Base-by-base conservation (phyloP, 92 coral and sea anemone genomes). In the Parazoanthus swiftii region DNA sequence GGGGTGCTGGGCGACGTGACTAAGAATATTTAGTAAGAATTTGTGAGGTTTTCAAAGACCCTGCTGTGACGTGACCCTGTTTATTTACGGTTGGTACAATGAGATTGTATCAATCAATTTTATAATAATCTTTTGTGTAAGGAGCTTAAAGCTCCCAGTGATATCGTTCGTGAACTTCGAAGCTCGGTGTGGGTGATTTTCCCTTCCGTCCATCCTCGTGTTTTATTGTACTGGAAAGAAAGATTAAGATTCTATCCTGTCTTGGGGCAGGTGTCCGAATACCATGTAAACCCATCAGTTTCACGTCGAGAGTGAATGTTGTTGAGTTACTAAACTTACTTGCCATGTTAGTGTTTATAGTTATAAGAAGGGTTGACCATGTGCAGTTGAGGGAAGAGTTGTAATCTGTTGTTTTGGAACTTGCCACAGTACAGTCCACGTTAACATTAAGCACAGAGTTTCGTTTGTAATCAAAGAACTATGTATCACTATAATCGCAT, bases 81-180 rank as follows among this genome's bases (percentile, higher is more conserved):
- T 4, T 23, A 21, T 68, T 4, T 51, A 68, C 25, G 74, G 29
- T 68, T 68, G 74, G 21, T 68, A 23, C 74, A 68, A 68, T 68
- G 21, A 68, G 74, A 68, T 68, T 68, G 74, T 16, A 68, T 68
- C 29, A 51, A 68, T 68, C 74, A 68, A 68, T 68, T 68, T 68
- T 68, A 26, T 26, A 2, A 21, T 68, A 21, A 9, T 8, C 3
- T 8, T 5, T 16, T 42, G 16, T 2, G 54, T 76, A 76, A 76
- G 58, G 80, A 42, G 56, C 56, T 77, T 0, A 43, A 77, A 44
- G 81, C 81, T 21, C 81, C 29, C 48, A 43, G 81, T 77, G 81
- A 77, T 77, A 77, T 38, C 26, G 5, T 77, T 44, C 14, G 21
- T 77, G 81, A 43, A 77, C 58, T 43, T 39, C 56, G 54, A 77